phyloP scores from a whole-genome alignment of 2,113 vertebrate genomes.

The Cryptomyrus ogoouensis region DNA sequence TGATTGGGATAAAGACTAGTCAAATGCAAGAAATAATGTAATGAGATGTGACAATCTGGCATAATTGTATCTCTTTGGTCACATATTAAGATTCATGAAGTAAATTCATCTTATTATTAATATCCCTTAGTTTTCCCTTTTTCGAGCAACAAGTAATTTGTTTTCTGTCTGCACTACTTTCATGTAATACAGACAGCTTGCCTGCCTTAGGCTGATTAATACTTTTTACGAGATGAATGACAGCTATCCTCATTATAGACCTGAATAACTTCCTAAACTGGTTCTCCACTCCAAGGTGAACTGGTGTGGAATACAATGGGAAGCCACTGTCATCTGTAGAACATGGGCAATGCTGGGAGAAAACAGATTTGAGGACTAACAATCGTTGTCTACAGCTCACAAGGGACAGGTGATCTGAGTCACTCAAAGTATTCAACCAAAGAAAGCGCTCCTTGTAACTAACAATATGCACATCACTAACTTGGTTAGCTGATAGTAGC shows the following conservation, averaged over 20 bases:
- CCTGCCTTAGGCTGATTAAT: constrained; percentile 56
- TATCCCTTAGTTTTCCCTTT: not conserved
- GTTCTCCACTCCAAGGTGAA: constrained; percentile 29
- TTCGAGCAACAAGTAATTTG: not conserved
- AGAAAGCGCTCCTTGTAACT: not conserved
- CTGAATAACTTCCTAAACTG: constrained; percentile 47
- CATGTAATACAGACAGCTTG: constrained; percentile 54
- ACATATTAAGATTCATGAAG: not conserved
- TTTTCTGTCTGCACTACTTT: constrained; percentile 34
- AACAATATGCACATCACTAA: not conserved
- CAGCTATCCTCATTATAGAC: constrained; percentile 47
- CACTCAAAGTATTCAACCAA: not conserved
- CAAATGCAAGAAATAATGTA: not conserved
- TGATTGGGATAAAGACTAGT: not conserved
- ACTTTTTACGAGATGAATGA: constrained; percentile 47
- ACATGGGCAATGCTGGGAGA: not conserved
- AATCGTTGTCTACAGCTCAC: not conserved
- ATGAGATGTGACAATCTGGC: not conserved
- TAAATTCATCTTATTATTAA: not conserved
- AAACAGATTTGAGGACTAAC: not conserved
- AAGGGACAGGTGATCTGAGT: not conserved
- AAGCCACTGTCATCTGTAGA: not conserved
- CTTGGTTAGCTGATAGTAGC: not conserved
- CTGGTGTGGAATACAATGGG: constrained; percentile 8
- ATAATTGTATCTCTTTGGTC: not conserved